A percentile compares a stretch with the other conserved stretches of the same genome.
Evolutionary conservation across 1,140 invertebrate genomes (phyloP).

Genomic region (Leguminivora glycinivorella): DNA sequence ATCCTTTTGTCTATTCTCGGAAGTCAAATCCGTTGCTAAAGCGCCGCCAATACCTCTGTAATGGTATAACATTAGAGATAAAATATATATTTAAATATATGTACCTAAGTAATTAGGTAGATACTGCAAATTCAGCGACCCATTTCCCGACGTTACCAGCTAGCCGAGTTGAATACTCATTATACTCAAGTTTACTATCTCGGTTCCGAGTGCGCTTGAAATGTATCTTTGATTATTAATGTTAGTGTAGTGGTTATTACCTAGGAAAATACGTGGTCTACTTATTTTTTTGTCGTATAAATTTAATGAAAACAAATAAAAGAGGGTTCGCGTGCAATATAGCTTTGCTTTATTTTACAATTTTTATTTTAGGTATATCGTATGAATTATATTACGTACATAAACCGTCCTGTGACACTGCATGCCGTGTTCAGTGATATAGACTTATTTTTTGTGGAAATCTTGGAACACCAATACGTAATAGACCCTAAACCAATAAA

Average conservation of each 20-base stretch:
- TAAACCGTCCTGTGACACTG: too few species aligned
- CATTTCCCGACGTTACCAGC: background rate
- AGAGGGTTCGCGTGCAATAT: too few species aligned
- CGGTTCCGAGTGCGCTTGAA: slow-evolving; percentile 2
- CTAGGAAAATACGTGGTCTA: background rate
- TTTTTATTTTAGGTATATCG: background rate
- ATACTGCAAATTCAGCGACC: slow-evolving; percentile 11
- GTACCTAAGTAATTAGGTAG: background rate
- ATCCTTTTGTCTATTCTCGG: background rate
- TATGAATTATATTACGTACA: too few species aligned
- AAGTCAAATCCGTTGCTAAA: background rate
- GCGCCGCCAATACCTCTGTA: background rate
- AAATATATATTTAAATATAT: background rate
- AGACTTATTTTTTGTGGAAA: too few species aligned
- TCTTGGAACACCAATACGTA: too few species aligned
- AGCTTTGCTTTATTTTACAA: too few species aligned
- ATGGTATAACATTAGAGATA: background rate
- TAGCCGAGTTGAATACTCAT: slow-evolving; percentile 26
- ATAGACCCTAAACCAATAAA: too few species aligned
- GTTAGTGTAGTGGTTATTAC: slow-evolving; percentile 8
- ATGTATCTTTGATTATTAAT: slow-evolving; percentile 24
- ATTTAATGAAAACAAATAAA: too few species aligned
- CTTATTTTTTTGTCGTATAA: background rate
- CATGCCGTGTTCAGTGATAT: too few species aligned
- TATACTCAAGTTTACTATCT: slow-evolving; percentile 20